These are phyloP conservation scores for Erpobdella octoculata DNA, from an alignment of 2,888 invertebrate genomes.

Conservation along the genomic window DNA sequence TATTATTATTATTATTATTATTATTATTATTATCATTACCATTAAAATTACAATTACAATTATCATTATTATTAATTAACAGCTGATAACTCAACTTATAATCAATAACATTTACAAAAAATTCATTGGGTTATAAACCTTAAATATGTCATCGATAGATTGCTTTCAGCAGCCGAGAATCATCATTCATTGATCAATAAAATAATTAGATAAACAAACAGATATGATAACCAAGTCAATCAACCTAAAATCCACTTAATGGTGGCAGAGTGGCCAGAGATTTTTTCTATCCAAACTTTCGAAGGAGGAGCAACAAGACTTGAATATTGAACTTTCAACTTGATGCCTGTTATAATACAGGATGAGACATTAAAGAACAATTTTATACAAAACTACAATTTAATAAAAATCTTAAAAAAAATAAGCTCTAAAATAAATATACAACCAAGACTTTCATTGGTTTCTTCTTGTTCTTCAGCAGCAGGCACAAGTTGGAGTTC, in stretches of 20 bases:
- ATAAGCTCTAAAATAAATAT: too few species aligned
- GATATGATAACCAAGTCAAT: background rate
- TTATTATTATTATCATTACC: too few species aligned
- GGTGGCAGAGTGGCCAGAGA: constrained; percentile 52
- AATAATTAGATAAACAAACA: too few species aligned
- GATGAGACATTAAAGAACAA: background rate
- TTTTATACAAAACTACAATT: too few species aligned
- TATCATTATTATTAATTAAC: too few species aligned
- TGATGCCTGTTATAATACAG: constrained; percentile 42
- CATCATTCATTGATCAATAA: background rate
- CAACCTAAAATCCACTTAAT: constrained; percentile 50
- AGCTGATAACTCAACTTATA: too few species aligned
- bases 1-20: background rate
- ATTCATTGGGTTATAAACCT: too few species aligned
- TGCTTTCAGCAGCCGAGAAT: background rate
- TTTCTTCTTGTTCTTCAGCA: background rate
- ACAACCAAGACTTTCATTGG: too few species aligned
- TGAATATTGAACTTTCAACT: constrained; percentile 48
- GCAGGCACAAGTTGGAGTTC: constrained; percentile 50
- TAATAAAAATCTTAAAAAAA: too few species aligned
- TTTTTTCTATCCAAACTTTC: constrained; percentile 50
- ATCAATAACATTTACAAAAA: too few species aligned
- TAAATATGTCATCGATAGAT: too few species aligned
- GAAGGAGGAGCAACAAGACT: constrained; percentile 48
- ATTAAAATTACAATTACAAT: too few species aligned